These are phyloP conservation scores for Cardiocondyla obscurior DNA, from an alignment of 1,140 invertebrate genomes.

Conservation along the genomic window DNA sequence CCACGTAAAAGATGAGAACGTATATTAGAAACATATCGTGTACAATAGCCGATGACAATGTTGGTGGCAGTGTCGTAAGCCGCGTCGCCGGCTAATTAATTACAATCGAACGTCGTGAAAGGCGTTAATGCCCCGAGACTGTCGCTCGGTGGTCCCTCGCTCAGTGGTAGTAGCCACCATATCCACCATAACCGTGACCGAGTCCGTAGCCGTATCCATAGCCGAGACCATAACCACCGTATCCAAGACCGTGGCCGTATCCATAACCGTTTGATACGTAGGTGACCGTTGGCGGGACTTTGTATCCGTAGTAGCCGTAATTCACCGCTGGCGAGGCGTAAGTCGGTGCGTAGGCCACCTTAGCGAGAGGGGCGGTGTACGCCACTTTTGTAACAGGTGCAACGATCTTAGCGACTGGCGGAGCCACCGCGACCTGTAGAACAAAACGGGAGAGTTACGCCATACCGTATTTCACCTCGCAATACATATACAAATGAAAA, in stretches of 20 bases:
- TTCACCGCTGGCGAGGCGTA: constrained; percentile 24
- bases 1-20: constrained; percentile 28
- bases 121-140: not conserved
- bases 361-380: constrained; percentile 66
- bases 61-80: not conserved
- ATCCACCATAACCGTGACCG: constrained; percentile 65
- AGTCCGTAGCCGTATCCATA: constrained; percentile 56
- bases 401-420: constrained; percentile 69
- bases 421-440: constrained; percentile 70
- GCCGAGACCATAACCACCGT: constrained; percentile 61
- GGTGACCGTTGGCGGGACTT: constrained; percentile 34
- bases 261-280: not conserved
- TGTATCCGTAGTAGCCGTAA: constrained; percentile 57
- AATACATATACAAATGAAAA: not conserved
- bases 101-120: not conserved
- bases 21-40: constrained; percentile 38
- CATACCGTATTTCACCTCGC: not conserved
- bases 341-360: constrained; percentile 49
- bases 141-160: not conserved
- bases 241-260: constrained; percentile 52
- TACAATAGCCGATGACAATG: constrained; percentile 43
- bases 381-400: constrained; percentile 67
- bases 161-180: constrained; percentile 58
- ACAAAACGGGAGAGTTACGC: not conserved
- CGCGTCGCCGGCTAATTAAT: not conserved